Conservation (phyloP, 2,888 invertebrate genomes). For the Unio delphinus region DNA sequence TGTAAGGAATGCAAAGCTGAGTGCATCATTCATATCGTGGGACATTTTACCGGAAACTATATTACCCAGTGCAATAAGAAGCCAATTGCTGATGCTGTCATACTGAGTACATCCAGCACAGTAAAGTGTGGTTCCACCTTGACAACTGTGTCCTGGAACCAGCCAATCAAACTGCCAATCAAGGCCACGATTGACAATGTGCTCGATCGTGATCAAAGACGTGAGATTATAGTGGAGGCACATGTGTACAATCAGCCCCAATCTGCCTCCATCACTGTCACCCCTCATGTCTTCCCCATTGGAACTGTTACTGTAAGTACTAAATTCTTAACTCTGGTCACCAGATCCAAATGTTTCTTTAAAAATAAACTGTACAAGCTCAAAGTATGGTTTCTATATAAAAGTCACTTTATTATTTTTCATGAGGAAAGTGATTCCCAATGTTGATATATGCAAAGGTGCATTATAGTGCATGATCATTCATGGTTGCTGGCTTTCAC, state of each 20-base stretch:
- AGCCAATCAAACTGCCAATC: conserved; percentile 37
- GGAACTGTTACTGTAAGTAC: conserved; percentile 16
- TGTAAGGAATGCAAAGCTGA: conserved; percentile 45
- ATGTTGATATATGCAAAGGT: no score
- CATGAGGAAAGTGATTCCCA: no score
- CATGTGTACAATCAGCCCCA: conserved; percentile 34
- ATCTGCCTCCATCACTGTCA: conserved; percentile 25
- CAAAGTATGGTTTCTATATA: no score
- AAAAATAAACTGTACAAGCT: no score
- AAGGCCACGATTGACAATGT: conserved; percentile 48
- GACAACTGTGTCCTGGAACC: conserved; percentile 40
- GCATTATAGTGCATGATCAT: no score
- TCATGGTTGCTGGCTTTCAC: no score
- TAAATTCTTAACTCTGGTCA: no score
- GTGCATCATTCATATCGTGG: conserved; percentile 49
- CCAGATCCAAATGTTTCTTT: no score
- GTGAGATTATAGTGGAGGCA: conserved; percentile 27
- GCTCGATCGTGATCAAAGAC: conserved; percentile 41
- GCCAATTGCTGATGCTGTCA: conserved; percentile 34
- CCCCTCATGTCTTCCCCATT: conserved; percentile 18
- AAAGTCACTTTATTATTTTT: no score
- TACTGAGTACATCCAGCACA: conserved; percentile 26
- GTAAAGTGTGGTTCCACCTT: conserved; percentile 42
- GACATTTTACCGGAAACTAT: conserved; percentile 25
- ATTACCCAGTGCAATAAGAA: conserved; percentile 35